Base-by-base conservation (phyloP, 2,797 vertebrate genomes). In the Oceanodroma leucorhoa region DNA sequence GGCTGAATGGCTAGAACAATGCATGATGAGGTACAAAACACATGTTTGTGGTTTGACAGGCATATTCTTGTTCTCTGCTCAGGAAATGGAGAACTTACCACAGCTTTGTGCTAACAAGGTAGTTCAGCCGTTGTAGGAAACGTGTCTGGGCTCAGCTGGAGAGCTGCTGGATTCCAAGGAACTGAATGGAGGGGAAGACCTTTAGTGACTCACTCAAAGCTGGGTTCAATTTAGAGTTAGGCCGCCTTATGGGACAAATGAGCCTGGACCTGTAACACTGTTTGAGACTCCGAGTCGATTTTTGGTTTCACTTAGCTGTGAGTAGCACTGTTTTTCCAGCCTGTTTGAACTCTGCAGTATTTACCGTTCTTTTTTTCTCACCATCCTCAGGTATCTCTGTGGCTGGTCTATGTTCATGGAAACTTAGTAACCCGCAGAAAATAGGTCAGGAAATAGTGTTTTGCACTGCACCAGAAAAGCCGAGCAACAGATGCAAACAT, bases 391-490 rank as follows among this genome's bases (percentile, higher is more conserved):
- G 3, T 72, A 45, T 13, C 40, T 57, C 38, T 30, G 66, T 27
- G 45, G 19, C 34, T 76, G 34, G 8, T 69, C 57, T 76, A 2
- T n/a, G 14, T 26, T 17, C 17, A 3, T 12, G 60, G 55, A 64
- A 89, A 87, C 45, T 29, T 41, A 34, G 48, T 72, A 88, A 73
- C 36, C 2, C 38, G 3, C 0, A 54, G 53, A 81, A 83, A 90
- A 72, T 27, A 60, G 87, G 85, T n/a, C 89, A 94, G 82, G 87
- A 90, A 90, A 76, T 81, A 21, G 24, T 12, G 32, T 11, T 23
- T 53, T 40, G 23, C 6, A 0, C 67, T 30, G n/a, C n/a, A 40
- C 6, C 5, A 48, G 67, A 76, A 76, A 64, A 83, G 45, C 26
- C 0, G 1, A 36, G 27, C 3, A 11, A 19, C 36, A 53, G 66